Evolutionary conservation across 2,888 invertebrate genomes (phyloP).

Genomic region (Ypsolopha sequella): DNA sequence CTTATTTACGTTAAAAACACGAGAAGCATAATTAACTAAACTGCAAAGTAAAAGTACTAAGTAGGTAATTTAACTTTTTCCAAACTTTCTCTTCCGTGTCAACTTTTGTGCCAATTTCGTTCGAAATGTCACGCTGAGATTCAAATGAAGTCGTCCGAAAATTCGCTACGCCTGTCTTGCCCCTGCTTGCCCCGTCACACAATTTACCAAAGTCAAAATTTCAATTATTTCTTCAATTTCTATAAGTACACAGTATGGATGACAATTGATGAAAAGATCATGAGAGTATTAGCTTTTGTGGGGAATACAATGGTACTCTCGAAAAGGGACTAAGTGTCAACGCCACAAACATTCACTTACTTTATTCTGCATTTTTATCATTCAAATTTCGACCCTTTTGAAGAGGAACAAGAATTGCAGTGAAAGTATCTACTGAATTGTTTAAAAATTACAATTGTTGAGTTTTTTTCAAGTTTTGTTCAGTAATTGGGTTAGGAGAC

Average conservation of each 20-base stretch:
- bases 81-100: too few species aligned
- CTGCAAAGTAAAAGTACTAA: too few species aligned
- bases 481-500: conserved; percentile 52
- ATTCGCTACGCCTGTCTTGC: conserved; percentile 41
- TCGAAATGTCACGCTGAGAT: conserved; percentile 37
- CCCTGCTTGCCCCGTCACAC: conserved; percentile 60
- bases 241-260: conserved; percentile 58
- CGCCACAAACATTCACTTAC: conserved; percentile 14
- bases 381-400: conserved; percentile 15
- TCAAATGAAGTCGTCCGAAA: conserved; percentile 33
- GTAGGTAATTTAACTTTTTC: too few species aligned
- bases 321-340: conserved; percentile 43
- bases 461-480: conserved; percentile 21
- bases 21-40: too few species aligned
- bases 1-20: too few species aligned
- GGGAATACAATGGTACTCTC: conserved; percentile 34
- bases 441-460: conserved; percentile 1
- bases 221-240: conserved; percentile 41
- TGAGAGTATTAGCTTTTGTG: conserved; percentile 64
- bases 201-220: conserved; percentile 63
- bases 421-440: not conserved
- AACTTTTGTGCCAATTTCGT: not conserved
- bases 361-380: not conserved
- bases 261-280: conserved; percentile 61
- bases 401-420: conserved; percentile 9